phyloP scores from a whole-genome alignment of 2,113 vertebrate species.

The Takifugu flavidus region DNA sequence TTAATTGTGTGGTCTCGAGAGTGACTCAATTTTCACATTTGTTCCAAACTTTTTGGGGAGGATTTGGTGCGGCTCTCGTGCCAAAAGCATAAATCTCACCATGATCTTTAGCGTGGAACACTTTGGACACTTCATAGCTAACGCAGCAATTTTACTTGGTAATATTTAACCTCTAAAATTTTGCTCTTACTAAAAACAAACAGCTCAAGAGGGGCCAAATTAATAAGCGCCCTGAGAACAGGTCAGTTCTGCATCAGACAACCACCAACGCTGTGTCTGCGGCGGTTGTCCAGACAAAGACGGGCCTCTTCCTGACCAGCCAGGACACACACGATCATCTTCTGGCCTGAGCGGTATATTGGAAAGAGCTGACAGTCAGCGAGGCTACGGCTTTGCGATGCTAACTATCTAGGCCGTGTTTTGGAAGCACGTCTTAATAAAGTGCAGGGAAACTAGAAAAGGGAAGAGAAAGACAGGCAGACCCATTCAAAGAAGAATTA shows the following conservation, averaged over 20 bases:
- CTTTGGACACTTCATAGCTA: too few relatives aligned
- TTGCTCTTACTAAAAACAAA: background rate
- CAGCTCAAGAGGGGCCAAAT: background rate
- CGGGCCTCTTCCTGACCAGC: slow-evolving; percentile 56
- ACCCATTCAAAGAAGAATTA: slow-evolving; percentile 36
- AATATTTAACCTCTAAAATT: too few relatives aligned
- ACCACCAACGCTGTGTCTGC: slow-evolving; percentile 46
- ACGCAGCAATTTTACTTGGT: too few relatives aligned
- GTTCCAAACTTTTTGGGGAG: too few relatives aligned
- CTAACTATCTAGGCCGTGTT: slow-evolving; percentile 58
- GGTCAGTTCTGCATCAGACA: slow-evolving; percentile 48
- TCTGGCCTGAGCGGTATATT: slow-evolving; percentile 56
- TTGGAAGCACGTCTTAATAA: slow-evolving; percentile 60
- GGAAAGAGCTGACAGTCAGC: slow-evolving; percentile 71
- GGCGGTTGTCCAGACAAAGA: slow-evolving; percentile 55
- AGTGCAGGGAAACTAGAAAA: slow-evolving; percentile 62
- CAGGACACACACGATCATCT: slow-evolving; percentile 56
- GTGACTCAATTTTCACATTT: too few relatives aligned
- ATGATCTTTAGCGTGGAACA: too few relatives aligned
- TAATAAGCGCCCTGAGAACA: slow-evolving; percentile 23
- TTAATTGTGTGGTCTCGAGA: too few relatives aligned
- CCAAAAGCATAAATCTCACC: too few relatives aligned
- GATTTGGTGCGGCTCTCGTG: too few relatives aligned
- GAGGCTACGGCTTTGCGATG: slow-evolving; percentile 38
- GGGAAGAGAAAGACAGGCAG: slow-evolving; percentile 24